These are phyloP conservation scores for Procambarus virginalis DNA, from an alignment of 1,140 invertebrate genomes.

Conservation along the genomic window DNA sequence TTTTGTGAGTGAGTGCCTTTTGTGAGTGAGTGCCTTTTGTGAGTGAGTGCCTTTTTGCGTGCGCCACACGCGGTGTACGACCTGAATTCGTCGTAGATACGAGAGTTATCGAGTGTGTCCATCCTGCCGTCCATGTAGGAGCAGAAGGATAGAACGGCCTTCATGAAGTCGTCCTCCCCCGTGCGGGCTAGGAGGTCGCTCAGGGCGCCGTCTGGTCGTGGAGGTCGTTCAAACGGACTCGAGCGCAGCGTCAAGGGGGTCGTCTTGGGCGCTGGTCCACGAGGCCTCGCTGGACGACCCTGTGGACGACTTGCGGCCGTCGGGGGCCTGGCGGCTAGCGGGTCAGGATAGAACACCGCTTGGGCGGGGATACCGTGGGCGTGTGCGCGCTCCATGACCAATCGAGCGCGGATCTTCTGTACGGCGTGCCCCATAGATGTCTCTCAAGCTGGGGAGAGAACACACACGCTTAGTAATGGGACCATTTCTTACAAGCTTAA, in stretches of 20 bases:
- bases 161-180: constrained; percentile 62
- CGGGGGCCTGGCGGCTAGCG: constrained; percentile 21
- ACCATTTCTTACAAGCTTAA: not conserved
- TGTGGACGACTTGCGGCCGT: constrained; percentile 31
- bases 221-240: constrained; percentile 32
- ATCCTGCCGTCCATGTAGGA: constrained; percentile 64
- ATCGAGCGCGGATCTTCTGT: constrained; percentile 38
- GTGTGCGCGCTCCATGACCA: constrained; percentile 27
- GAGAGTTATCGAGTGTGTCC: constrained; percentile 62
- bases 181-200: constrained; percentile 22
- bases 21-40: too few species aligned
- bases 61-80: constrained; percentile 34
- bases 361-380: not conserved
- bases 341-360: constrained; percentile 18
- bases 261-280: constrained; percentile 45
- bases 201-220: constrained; percentile 17
- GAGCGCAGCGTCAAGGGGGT: constrained; percentile 21
- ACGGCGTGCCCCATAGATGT: constrained; percentile 50
- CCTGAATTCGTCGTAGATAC: constrained; percentile 66
- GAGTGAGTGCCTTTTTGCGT: too few species aligned
- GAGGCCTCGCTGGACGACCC: constrained; percentile 49
- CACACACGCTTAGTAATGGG: not conserved
- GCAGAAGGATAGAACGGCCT: constrained; percentile 56
- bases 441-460: not conserved
- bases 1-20: too few species aligned